Evolutionary conservation across 2,113 vertebrate genomes (phyloP), one percentile per base, ranked within the genome.

Genomic region (Spizaetus ornatus): DNA sequence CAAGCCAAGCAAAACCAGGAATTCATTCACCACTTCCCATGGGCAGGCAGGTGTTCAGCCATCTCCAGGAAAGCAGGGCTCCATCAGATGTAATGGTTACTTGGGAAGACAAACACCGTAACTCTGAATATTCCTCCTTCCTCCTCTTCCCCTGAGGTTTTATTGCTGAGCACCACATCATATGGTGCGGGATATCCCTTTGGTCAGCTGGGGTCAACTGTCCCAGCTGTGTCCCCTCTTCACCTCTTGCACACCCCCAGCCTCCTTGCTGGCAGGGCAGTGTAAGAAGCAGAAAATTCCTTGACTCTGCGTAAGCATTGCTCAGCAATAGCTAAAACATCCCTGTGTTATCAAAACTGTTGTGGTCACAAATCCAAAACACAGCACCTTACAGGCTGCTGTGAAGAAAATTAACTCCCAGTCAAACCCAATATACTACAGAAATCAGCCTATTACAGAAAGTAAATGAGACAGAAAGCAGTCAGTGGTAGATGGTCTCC

Each of bases 191-290:
- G 10, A 38, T 38, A 38, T 38, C 38, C 38, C 38, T 38, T 38
- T 5, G 38, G 38, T 38, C 38, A 38, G 38, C 5, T 11, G 10
- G 38, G 38, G 38, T 38, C 38, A 38, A 5, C 38, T 38, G 38
- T 38, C 38, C 38, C 38, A 5, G 38, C 10, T 38, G 38, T 38
- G 38, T 38, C 38, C 38, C 38, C 38, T 38, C 38, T 47, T 25
- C 81, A 29, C 3, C 6, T 67, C 17, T 62, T 38, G 6, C 18
- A 36, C 6, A 42, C 6, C 11, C 5, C 12, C 5, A 81, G 7
- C 12, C 38, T 55, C 3, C 45, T 61, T 16, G 8, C 0, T 47
- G 14, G 3, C 4, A 1, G 34, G 5, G 8, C 14, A 58, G 6
- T 3, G 4, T 40, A 16, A 45, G n/a, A 83, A 91, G 15, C 13